Percentiles rank a stretch among this genome's conserved stretches.
These are phyloP conservation scores for Selenia dentaria DNA, from an alignment of 2,888 invertebrate species.

Conservation along the genomic window DNA sequence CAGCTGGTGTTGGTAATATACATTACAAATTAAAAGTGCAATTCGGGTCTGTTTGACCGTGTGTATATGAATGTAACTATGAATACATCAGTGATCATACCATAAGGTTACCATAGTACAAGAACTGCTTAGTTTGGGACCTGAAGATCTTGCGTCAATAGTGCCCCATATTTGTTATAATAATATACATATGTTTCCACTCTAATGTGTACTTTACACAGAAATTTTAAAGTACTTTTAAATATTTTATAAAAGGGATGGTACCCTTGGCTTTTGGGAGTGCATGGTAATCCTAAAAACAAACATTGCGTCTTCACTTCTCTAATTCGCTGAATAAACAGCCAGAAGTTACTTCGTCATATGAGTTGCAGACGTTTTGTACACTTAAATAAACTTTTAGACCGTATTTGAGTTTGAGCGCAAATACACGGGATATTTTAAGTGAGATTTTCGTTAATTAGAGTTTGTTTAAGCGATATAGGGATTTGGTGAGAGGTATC, in stretches of 20 bases:
- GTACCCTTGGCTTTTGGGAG: slow-evolving; percentile 31
- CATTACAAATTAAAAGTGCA: no score
- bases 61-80: no score
- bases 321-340: slow-evolving; percentile 64
- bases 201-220: no score
- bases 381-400: slow-evolving; percentile 65
- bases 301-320: slow-evolving; percentile 51
- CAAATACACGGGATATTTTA: slow-evolving; percentile 38
- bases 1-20: no score
- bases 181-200: no score
- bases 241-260: slow-evolving; percentile 15
- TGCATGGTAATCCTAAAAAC: slow-evolving; percentile 67
- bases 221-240: no score
- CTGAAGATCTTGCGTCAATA: no score
- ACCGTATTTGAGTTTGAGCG: slow-evolving; percentile 72
- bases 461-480: slow-evolving; percentile 22
- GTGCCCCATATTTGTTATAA: no score
- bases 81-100: no score
- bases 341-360: slow-evolving; percentile 40
- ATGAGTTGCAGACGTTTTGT: slow-evolving; percentile 55
- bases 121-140: no score
- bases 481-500: slow-evolving; percentile 6
- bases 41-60: no score
- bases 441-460: slow-evolving; percentile 27
- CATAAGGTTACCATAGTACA: no score